Evolutionary conservation across 1,140 invertebrate genomes (phyloP), one percentile per base, ranked within the genome.

Genomic region (Cepaea nemoralis): DNA sequence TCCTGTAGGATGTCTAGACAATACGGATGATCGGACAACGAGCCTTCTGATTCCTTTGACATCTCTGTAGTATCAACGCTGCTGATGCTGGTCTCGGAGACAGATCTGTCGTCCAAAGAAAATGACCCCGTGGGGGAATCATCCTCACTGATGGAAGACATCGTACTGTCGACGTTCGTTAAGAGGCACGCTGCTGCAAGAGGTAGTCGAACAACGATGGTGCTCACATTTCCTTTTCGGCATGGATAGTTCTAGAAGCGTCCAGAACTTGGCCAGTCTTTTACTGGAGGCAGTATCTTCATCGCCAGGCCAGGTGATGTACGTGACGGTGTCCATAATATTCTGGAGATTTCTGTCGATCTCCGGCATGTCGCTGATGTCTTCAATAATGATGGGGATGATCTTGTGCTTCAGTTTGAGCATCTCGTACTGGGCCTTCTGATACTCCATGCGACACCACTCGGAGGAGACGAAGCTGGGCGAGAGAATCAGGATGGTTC

Each of bases 391-490:
- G 55, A 90, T 79, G 22, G 89, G 89, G 67, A 90, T 88, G 37
- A 90, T 89, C 80, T 86, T 89, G 82, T 90, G 89, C 74, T 86
- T 87, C 37, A 89, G 82, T 74, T 88, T 87, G 8, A 90, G 79
- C 89, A 90, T 90, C 85, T 90, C 89, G 33, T 90, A 86, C 81
- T 89, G 89, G 16, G 89, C 89, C 71, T 87, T 88, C 73, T 90
- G 89, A 55, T 89, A 89, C 77, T 90, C 89, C 81, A 90, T 82
- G 1, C 88, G 85, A 59, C 87, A 87, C 89, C 89, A 90, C 67
- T 89, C 88, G 59, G 88, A 88, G 22, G 87, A 80, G 1, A 89
- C 84, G 82, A 89, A 90, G 67, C 83, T 84, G 3, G 89, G 87
- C 31, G 87, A 86, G 14, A 90, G 81, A 42, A 90, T 79, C 71